Conservation (phyloP, 2,888 invertebrate genomes). For the Bedellia somnulentella region DNA sequence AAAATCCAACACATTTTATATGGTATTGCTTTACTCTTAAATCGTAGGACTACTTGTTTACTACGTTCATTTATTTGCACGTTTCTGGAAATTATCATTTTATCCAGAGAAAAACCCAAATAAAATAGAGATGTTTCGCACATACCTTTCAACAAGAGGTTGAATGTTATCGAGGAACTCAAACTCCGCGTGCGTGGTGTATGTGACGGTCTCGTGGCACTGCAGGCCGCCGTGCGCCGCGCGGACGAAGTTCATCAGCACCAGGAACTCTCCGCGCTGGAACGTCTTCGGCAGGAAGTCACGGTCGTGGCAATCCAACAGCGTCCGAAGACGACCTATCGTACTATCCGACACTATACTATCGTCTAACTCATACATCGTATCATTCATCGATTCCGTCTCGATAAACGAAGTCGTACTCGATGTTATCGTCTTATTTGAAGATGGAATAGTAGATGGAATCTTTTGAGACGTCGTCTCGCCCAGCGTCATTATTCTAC, state of each 20-base stretch:
- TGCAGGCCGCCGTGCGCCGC: conserved; percentile 68
- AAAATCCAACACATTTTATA: too few species aligned
- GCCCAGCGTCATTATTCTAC: conserved; percentile 22
- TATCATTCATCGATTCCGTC: conserved; percentile 29
- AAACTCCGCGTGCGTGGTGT: conserved; percentile 90
- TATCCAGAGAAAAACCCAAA: too few species aligned
- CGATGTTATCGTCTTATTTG: conserved; percentile 41
- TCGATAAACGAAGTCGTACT: conserved; percentile 40
- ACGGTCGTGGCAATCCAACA: conserved; percentile 67
- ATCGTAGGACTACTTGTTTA: too few species aligned
- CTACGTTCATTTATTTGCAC: too few species aligned
- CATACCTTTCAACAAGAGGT: conserved; percentile 75
- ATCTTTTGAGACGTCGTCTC: conserved; percentile 42
- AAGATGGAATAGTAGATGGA: conserved; percentile 39
- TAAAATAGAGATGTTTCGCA: too few species aligned
- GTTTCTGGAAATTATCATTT: too few species aligned
- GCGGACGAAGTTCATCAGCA: conserved; percentile 82
- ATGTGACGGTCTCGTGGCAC: conserved; percentile 86
- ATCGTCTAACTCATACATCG: conserved; percentile 35
- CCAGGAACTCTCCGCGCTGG: conserved; percentile 85
- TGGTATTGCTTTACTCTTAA: too few species aligned
- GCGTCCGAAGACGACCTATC: conserved; percentile 32
- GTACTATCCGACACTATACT: conserved; percentile 36
- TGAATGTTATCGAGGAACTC: conserved; percentile 89
- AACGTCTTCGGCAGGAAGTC: conserved; percentile 61